These are phyloP conservation scores for Eleginops maclovinus DNA, from an alignment of 2,113 vertebrate genomes.

Conservation along the genomic window DNA sequence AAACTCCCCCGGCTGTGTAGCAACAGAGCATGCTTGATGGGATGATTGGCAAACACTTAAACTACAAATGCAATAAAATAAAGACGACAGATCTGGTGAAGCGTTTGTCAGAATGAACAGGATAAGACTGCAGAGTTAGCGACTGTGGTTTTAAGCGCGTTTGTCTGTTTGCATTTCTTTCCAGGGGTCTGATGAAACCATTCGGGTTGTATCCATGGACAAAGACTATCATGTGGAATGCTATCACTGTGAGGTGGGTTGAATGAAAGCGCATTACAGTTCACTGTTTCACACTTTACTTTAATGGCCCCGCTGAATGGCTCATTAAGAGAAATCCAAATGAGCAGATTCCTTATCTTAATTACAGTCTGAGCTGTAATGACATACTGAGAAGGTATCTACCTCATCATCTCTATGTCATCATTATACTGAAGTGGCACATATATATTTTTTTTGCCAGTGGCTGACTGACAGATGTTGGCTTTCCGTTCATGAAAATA, in stretches of 20 bases:
- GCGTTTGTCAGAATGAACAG: conserved; percentile 31
- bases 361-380: conserved; percentile 64
- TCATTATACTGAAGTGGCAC: conserved; percentile 46
- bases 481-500: conserved; percentile 17
- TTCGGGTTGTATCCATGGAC: conserved; percentile 98
- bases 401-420: conserved; percentile 50
- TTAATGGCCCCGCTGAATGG: conserved; percentile 31
- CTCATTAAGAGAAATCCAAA: conserved; percentile 59
- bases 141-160: conserved; percentile 5
- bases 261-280: neutral
- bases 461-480: conserved; percentile 54
- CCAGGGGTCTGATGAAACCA: conserved; percentile 97
- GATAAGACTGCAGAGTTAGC: neutral
- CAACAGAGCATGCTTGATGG: neutral
- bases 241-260: conserved; percentile 94
- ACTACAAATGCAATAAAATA: neutral
- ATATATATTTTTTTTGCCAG: conserved; percentile 6
- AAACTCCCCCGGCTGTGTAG: neutral
- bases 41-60: neutral
- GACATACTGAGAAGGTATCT: conserved; percentile 46
- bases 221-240: conserved; percentile 97
- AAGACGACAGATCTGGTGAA: conserved; percentile 7
- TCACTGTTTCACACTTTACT: neutral
- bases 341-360: conserved; percentile 54
- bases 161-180: conserved; percentile 47